These are phyloP conservation scores for Tenebrio molitor DNA, from an alignment of 1,140 invertebrate genomes.

Conservation along the genomic window DNA sequence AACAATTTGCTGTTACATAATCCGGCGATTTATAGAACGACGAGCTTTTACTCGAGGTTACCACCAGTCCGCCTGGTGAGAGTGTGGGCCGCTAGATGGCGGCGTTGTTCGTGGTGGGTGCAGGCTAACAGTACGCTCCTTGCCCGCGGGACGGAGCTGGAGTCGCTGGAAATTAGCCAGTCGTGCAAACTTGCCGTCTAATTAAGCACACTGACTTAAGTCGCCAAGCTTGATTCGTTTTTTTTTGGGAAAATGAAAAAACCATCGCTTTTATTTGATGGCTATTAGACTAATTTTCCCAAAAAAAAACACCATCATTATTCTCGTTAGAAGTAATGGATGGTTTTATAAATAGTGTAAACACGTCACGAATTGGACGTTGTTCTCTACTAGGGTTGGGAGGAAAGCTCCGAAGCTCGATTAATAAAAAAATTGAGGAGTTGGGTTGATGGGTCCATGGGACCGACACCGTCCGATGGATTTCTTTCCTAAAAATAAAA, in stretches of 20 bases:
- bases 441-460: too few relatives aligned
- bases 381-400: slow-evolving; percentile 6
- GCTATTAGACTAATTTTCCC: slow-evolving; percentile 29
- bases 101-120: background rate
- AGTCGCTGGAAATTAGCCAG: slow-evolving; percentile 8
- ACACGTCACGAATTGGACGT: slow-evolving; percentile 25
- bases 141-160: slow-evolving; percentile 19
- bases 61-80: background rate
- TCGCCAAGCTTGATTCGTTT: too few relatives aligned
- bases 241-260: slow-evolving; percentile 24
- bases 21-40: background rate
- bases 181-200: slow-evolving; percentile 11
- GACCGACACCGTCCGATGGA: slow-evolving; percentile 32
- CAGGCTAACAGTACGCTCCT: slow-evolving; percentile 22
- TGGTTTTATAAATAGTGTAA: slow-evolving; percentile 38
- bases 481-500: slow-evolving; percentile 32
- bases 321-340: slow-evolving; percentile 35
- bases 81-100: slow-evolving; percentile 28
- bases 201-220: too few relatives aligned
- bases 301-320: slow-evolving; percentile 32
- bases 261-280: slow-evolving; percentile 10
- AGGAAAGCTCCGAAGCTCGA: too few relatives aligned
- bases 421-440: too few relatives aligned
- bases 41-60: slow-evolving; percentile 10
- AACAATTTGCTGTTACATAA: slow-evolving; percentile 18